phyloP scores from a whole-genome alignment of 2,888 invertebrate genomes.

The Cosmopolites sordidus region DNA sequence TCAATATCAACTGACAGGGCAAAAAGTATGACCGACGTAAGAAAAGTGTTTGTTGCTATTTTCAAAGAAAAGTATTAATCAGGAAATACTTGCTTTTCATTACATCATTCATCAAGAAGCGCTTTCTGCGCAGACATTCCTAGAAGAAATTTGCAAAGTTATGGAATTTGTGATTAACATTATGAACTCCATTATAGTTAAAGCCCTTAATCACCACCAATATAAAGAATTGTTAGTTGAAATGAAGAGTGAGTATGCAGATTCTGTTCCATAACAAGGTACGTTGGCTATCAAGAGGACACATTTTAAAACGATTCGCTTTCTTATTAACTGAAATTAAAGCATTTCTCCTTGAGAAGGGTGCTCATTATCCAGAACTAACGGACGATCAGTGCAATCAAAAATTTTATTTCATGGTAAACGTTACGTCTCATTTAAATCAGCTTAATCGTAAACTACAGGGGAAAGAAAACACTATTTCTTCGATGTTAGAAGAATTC shows the following conservation, averaged over 20 bases:
- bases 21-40: too few relatives aligned
- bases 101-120: too few relatives aligned
- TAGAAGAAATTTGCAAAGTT: too few relatives aligned
- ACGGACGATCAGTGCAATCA: conserved; percentile 34
- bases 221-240: conserved; percentile 34
- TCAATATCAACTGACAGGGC: too few relatives aligned
- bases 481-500: too few relatives aligned
- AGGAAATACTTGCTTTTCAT: too few relatives aligned
- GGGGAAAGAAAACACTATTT: conserved; percentile 36
- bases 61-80: too few relatives aligned
- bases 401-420: conserved; percentile 39
- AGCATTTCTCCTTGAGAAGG: conserved; percentile 36
- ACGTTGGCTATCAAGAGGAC: conserved; percentile 29
- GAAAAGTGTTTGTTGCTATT: too few relatives aligned
- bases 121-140: too few relatives aligned
- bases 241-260: conserved; percentile 34
- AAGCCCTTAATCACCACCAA: too few relatives aligned
- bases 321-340: conserved; percentile 32
- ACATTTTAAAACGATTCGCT: conserved; percentile 26
- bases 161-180: too few relatives aligned
- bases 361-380: conserved; percentile 36
- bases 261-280: conserved; percentile 31
- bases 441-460: conserved; percentile 38
- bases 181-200: too few relatives aligned
- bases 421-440: conserved; percentile 37